Conservation (phyloP, 2,797 vertebrate species). For the Tiaroga cobitis region DNA sequence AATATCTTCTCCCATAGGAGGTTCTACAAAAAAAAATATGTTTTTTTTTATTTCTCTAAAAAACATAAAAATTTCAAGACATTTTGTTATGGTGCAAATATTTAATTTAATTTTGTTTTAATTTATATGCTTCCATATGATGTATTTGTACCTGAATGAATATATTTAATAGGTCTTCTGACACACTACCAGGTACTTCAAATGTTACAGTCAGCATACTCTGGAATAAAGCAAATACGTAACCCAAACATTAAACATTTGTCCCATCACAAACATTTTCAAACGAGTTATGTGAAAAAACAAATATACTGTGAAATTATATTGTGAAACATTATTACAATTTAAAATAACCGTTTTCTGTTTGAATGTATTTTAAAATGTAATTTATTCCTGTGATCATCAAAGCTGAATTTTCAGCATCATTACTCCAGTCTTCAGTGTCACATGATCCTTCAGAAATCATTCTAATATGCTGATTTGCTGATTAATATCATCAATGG, state of each 20-base stretch:
- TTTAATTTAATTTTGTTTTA: not conserved
- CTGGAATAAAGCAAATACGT: constrained; percentile 69
- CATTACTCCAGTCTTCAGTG: not conserved
- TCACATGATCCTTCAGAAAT: not conserved
- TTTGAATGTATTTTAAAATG: not conserved
- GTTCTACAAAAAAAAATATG: constrained; percentile 78
- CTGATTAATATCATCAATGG: not conserved
- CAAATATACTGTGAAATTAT: not conserved
- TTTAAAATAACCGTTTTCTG: not conserved
- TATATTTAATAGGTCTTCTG: constrained; percentile 87
- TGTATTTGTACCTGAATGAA: constrained; percentile 88
- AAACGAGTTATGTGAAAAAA: not conserved
- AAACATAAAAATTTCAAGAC: not conserved
- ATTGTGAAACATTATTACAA: not conserved
- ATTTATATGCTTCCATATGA: not conserved
- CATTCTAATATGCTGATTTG: not conserved
- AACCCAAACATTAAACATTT: not conserved
- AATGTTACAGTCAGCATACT: constrained; percentile 92
- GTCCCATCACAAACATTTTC: not conserved
- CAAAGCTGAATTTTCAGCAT: not conserved
- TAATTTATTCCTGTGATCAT: not conserved
- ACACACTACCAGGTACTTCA: constrained; percentile 86
- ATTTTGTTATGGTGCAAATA: not conserved
- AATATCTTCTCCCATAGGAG: constrained; percentile 93
- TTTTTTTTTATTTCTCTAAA: not conserved